phyloP scores from a whole-genome alignment of 2,888 invertebrate species.

The Rosalia funebris region DNA sequence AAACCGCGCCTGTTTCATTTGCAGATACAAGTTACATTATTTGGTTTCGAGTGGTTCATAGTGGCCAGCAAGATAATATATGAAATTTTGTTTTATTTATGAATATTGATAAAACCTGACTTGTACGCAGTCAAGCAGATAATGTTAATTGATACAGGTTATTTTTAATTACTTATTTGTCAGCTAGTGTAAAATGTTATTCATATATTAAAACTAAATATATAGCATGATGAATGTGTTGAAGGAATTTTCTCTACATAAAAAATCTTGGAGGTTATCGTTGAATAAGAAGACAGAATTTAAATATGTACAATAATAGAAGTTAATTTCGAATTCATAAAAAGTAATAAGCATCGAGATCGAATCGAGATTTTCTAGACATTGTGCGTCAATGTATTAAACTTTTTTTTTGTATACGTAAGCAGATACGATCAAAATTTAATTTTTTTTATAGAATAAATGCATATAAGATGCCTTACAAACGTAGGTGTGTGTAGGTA shows the following conservation, averaged over 20 bases:
- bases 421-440: no score
- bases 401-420: no score
- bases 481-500: neutral
- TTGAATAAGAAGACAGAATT: neutral
- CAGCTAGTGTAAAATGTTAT: no score
- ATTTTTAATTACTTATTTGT: neutral
- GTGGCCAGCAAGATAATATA: neutral
- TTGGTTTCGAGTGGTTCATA: neutral
- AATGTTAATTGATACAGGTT: slow-evolving; percentile 2
- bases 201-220: no score
- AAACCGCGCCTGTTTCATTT: neutral
- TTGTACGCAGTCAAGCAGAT: neutral
- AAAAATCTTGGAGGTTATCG: neutral
- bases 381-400: no score
- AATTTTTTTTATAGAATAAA: no score
- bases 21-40: neutral
- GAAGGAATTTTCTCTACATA: neutral
- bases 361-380: no score
- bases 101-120: slow-evolving; percentile 6
- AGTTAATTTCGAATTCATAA: no score
- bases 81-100: slow-evolving; percentile 4
- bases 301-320: no score
- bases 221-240: neutral
- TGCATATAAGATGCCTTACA: no score
- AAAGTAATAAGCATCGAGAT: no score